Conservation (phyloP, 2,113 vertebrate species). For the Chroicocephalus ridibundus region DNA sequence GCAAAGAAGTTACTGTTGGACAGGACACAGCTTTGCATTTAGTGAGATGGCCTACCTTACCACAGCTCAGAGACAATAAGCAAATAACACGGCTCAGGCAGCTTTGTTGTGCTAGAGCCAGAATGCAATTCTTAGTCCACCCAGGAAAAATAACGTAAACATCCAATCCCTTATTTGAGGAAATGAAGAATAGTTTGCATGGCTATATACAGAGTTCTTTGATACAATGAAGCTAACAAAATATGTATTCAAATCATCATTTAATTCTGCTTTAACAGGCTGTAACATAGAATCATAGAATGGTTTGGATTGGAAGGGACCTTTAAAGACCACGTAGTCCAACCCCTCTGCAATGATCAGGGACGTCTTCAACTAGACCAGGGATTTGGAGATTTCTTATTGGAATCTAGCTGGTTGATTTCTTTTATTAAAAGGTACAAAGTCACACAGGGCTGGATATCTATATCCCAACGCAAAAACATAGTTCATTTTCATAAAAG, state of each 20-base stretch:
- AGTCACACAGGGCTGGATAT: not conserved
- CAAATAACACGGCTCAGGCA: slow-evolving; percentile 14
- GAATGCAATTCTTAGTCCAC: slow-evolving; percentile 18
- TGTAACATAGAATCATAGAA: not conserved
- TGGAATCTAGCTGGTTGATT: not conserved
- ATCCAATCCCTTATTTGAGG: slow-evolving; percentile 23
- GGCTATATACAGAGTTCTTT: not conserved
- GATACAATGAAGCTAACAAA: not conserved
- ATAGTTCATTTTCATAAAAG: not conserved
- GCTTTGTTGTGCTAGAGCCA: not conserved
- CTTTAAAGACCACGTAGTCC: not conserved
- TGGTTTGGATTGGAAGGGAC: not conserved
- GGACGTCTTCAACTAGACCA: not conserved
- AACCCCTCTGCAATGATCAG: accelerated
- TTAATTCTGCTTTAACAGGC: not conserved
- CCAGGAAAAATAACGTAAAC: slow-evolving; percentile 24
- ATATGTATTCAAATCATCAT: not conserved
- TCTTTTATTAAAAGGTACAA: not conserved
- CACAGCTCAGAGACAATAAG: slow-evolving; percentile 33
- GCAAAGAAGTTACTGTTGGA: not conserved
- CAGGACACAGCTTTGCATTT: not conserved
- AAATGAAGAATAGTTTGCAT: slow-evolving; percentile 51
- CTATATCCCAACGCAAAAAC: not conserved
- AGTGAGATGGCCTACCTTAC: accelerated
- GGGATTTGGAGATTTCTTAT: not conserved